These are phyloP conservation scores for Zaprionus kolodkinae DNA, from an alignment of 1,140 invertebrate species.

Conservation along the genomic window DNA sequence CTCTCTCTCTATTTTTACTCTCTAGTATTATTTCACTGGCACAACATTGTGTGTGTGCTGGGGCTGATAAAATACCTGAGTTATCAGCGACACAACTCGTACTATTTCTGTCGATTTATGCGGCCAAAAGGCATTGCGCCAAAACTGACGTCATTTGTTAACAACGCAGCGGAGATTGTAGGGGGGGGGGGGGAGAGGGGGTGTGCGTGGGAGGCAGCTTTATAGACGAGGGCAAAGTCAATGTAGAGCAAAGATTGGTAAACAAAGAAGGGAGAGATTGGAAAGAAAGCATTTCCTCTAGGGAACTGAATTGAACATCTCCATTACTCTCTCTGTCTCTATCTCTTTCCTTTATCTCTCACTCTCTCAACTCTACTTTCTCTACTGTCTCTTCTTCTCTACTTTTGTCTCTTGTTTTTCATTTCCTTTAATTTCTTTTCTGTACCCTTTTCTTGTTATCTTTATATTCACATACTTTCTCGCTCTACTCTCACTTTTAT, in stretches of 20 bases:
- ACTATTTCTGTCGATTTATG: conserved; percentile 39
- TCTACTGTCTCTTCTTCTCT: too few species aligned
- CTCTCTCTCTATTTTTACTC: background rate
- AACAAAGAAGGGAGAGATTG: background rate
- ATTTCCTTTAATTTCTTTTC: background rate
- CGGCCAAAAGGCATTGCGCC: background rate
- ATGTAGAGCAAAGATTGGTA: background rate
- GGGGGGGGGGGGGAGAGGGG: background rate
- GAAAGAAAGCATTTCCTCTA: background rate
- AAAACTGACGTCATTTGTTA: conserved; percentile 49
- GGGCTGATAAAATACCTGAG: conserved; percentile 55
- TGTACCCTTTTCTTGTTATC: too few species aligned
- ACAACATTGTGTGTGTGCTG: conserved; percentile 11
- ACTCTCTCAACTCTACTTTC: too few species aligned
- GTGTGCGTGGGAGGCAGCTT: background rate
- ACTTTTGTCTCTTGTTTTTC: too few species aligned
- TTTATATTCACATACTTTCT: too few species aligned
- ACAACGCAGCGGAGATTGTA: conserved; percentile 23
- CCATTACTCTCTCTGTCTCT: background rate
- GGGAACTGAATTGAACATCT: background rate
- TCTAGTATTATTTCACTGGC: conserved; percentile 22
- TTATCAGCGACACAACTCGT: conserved; percentile 25
- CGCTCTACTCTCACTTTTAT: too few species aligned
- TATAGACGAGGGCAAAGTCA: background rate
- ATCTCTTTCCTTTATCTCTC: background rate